Percentiles rank a stretch among this genome's conserved stretches.
These are phyloP conservation scores for Mnemiopsis leidyi DNA, from an alignment of 37 sponge, comb jelly and placozoan species.

Conservation along the genomic window DNA sequence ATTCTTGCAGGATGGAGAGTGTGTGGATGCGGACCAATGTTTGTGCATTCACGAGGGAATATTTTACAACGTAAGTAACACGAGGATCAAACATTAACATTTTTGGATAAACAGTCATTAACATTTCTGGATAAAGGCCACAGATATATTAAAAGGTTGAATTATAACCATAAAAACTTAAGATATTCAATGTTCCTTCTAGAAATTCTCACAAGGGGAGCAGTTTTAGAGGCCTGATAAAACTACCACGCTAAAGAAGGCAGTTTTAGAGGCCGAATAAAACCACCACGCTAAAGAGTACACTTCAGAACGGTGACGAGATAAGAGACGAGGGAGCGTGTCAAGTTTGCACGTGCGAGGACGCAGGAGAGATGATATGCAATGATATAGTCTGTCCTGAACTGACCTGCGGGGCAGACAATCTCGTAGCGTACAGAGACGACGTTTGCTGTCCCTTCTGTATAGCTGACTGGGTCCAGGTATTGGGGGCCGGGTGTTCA, in stretches of 20 bases:
- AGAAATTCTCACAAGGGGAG: too few relatives aligned
- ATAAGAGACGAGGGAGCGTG: background rate
- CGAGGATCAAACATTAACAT: too few relatives aligned
- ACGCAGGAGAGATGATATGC: slow-evolving; percentile 18
- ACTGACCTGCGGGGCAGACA: background rate
- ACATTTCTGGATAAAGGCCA: too few relatives aligned
- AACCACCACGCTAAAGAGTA: too few relatives aligned
- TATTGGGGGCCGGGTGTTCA: too few relatives aligned
- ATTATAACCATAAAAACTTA: too few relatives aligned
- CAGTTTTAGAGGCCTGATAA: too few relatives aligned
- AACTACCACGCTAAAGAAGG: too few relatives aligned
- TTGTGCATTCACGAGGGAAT: slow-evolving; percentile 3
- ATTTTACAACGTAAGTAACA: slow-evolving; percentile 32
- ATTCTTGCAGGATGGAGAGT: slow-evolving; percentile 12
- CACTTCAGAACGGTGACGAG: background rate
- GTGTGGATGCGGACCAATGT: background rate
- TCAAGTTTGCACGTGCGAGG: background rate
- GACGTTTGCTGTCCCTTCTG: slow-evolving; percentile 11
- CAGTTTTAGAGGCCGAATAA: too few relatives aligned
- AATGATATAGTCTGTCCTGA: background rate
- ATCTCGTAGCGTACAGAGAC: background rate
- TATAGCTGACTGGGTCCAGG: background rate
- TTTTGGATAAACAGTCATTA: too few relatives aligned
- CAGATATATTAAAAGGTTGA: too few relatives aligned
- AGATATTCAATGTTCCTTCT: too few relatives aligned